Evolutionary conservation across 2,888 invertebrate species (phyloP).

Genomic region (Clistopyga incitator): DNA sequence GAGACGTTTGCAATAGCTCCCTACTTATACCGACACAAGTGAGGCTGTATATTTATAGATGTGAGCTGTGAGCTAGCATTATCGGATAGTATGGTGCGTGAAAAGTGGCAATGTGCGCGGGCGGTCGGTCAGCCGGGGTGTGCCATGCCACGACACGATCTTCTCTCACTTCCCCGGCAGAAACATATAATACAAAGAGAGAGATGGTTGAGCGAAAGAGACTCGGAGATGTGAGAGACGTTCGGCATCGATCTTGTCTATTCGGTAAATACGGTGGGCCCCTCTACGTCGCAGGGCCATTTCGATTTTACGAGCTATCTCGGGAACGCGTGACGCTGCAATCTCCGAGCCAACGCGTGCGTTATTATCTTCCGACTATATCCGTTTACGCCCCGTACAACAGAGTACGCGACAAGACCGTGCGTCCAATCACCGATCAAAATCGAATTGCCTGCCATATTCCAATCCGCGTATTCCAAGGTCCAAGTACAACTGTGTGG

Average conservation of each 20-base stretch:
- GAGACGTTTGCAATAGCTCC: constrained; percentile 29
- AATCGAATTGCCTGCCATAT: constrained; percentile 18
- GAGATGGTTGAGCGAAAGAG: neutral
- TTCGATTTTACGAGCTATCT: constrained; percentile 75
- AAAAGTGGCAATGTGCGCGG: constrained; percentile 35
- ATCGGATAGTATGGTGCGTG: constrained; percentile 37
- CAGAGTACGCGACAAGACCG: neutral
- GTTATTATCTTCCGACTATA: constrained; percentile 56
- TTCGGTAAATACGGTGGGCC: constrained; percentile 61
- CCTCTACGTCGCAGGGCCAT: constrained; percentile 57
- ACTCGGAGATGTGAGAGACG: constrained; percentile 14
- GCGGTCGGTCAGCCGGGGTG: constrained; percentile 33
- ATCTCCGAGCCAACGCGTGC: constrained; percentile 71
- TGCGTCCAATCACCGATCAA: constrained; percentile 34
- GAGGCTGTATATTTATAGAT: constrained; percentile 11
- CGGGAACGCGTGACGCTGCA: constrained; percentile 72
- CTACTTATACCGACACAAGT: constrained; percentile 1
- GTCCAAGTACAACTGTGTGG: constrained; percentile 14
- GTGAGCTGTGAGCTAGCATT: constrained; percentile 26
- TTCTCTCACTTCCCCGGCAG: constrained; percentile 1
- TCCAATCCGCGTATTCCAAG: constrained; percentile 33
- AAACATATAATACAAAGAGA: neutral
- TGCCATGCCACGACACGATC: constrained; percentile 36
- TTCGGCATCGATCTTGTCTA: constrained; percentile 76
- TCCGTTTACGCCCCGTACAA: constrained; percentile 40